Conservation (phyloP, 2,888 invertebrate species). For the Laspeyria flexula region DNA sequence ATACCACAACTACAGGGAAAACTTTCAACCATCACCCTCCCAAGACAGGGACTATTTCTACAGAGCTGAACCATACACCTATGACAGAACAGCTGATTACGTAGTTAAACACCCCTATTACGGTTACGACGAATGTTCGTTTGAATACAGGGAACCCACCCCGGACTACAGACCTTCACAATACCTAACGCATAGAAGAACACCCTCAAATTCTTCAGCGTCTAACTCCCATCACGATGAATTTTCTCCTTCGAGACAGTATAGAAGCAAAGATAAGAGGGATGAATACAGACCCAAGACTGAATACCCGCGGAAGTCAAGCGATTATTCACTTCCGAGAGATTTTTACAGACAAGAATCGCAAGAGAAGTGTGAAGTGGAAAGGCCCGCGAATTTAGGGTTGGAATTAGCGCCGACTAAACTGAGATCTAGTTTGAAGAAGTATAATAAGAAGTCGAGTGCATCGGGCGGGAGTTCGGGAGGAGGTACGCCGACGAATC, state of each 20-base stretch:
- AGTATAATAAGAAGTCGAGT: constrained; percentile 87
- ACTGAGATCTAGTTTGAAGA: constrained; percentile 92
- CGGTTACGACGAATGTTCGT: constrained; percentile 75
- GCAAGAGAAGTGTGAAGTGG: constrained; percentile 65
- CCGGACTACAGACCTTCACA: constrained; percentile 69
- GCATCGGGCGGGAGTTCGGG: constrained; percentile 87
- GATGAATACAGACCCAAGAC: constrained; percentile 67
- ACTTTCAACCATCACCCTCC: constrained; percentile 73
- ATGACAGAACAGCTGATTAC: constrained; percentile 78
- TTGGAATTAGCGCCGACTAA: constrained; percentile 89
- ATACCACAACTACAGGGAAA: constrained; percentile 82
- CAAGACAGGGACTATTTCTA: constrained; percentile 72
- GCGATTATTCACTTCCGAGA: constrained; percentile 71
- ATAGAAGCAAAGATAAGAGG: constrained; percentile 59
- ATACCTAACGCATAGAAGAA: constrained; percentile 89
- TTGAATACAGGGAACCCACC: constrained; percentile 71
- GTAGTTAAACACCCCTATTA: constrained; percentile 76
- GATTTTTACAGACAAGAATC: constrained; percentile 75
- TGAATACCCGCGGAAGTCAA: constrained; percentile 71
- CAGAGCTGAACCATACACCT: constrained; percentile 66
- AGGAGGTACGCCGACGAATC: constrained; percentile 92
- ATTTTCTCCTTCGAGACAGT: constrained; percentile 74
- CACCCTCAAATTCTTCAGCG: constrained; percentile 91
- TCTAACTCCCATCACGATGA: constrained; percentile 84
- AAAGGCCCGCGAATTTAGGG: constrained; percentile 82